Percentiles rank a stretch among this genome's conserved stretches.
Evolutionary conservation across 2,113 vertebrate species (phyloP).

Genomic region (Grantiella picta): DNA sequence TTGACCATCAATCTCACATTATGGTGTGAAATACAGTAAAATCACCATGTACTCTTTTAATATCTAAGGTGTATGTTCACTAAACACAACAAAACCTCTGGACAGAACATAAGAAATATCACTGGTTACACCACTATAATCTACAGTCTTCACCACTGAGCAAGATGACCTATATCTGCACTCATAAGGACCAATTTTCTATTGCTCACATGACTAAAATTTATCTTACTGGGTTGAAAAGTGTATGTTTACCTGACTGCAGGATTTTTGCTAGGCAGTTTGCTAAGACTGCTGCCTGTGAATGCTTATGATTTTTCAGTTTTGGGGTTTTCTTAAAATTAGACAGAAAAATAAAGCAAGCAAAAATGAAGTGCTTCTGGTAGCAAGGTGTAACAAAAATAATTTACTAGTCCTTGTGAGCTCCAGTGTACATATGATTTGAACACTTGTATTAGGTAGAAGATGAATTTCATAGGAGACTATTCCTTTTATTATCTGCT

Average conservation of each 20-base stretch:
- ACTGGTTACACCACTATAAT: neutral
- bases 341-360: neutral
- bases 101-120: neutral
- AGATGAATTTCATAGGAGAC: neutral
- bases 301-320: neutral
- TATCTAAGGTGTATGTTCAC: neutral
- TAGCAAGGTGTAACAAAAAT: neutral
- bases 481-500: neutral
- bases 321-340: neutral
- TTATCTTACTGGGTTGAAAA: neutral
- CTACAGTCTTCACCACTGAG: neutral
- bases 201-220: neutral
- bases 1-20: neutral
- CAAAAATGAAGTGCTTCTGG: neutral
- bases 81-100: neutral
- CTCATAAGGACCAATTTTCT: neutral
- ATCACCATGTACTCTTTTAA: neutral
- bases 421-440: neutral
- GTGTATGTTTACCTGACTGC: neutral
- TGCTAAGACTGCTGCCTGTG: neutral
- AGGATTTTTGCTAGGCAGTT: neutral
- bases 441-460: neutral
- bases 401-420: neutral
- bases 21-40: neutral
- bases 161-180: neutral